Percentiles rank a stretch among this genome's conserved stretches.
phyloP scores from a whole-genome alignment of 2,113 vertebrate genomes.

The Prinia subflava region DNA sequence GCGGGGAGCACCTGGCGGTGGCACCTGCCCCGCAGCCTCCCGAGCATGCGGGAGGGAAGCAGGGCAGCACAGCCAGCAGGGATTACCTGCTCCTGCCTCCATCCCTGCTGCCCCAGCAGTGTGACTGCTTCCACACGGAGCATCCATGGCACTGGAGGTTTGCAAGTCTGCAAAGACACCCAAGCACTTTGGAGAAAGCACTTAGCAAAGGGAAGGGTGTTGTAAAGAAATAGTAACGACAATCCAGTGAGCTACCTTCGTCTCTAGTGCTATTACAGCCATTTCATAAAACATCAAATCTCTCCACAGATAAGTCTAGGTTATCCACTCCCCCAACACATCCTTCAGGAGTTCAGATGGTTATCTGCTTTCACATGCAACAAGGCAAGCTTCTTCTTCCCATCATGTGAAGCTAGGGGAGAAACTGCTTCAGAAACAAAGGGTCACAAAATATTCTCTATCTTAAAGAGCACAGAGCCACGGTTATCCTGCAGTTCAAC shows the following conservation, averaged over 20 bases:
- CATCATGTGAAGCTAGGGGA: neutral
- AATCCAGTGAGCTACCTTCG: neutral
- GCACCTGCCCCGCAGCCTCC: neutral
- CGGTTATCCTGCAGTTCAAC: neutral
- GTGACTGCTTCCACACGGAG: rapidly evolving
- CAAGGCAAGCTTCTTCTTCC: neutral
- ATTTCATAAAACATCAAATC: neutral
- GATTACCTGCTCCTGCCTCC: neutral
- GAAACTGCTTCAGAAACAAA: neutral
- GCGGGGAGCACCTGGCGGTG: neutral
- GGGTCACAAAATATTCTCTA: neutral
- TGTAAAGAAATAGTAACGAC: neutral
- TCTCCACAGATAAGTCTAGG: neutral
- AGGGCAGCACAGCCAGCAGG: neutral
- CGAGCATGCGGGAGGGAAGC: rapidly evolving
- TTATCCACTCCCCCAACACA: neutral
- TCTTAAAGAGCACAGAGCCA: neutral
- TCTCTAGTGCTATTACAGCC: neutral
- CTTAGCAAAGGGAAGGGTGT: neutral
- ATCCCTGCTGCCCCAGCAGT: rapidly evolving
- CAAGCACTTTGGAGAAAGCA: neutral
- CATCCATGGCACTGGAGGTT: neutral
- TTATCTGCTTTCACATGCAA: neutral
- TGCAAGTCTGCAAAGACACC: neutral
- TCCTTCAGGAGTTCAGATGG: neutral